Evolutionary conservation across 2,797 vertebrate genomes (phyloP).

Genomic region (Phataginus tricuspis): DNA sequence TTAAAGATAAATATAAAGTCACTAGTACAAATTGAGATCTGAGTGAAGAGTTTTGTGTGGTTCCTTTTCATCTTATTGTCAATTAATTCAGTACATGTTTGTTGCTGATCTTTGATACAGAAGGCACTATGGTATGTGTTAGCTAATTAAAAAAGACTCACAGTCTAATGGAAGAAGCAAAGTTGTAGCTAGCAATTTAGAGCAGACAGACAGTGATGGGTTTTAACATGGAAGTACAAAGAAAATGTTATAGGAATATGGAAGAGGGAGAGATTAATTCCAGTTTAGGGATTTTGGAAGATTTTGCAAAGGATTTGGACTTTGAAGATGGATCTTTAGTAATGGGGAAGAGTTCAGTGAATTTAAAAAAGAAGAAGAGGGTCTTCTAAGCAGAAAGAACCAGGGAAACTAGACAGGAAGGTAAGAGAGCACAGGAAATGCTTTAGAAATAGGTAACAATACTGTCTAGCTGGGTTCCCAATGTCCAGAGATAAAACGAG

Average conservation of each 20-base stretch:
- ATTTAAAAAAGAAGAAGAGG: not conserved
- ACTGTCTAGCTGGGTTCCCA: not conserved
- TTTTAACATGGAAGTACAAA: not conserved
- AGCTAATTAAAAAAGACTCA: not conserved
- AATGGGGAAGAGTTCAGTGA: not conserved
- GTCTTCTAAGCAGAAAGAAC: not conserved
- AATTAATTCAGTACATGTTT: not conserved
- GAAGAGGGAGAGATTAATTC: not conserved
- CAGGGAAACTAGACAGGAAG: not conserved
- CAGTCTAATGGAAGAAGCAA: not conserved
- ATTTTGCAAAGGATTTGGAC: not conserved
- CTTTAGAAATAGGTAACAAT: not conserved
- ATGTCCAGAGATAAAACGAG: not conserved
- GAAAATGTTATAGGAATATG: not conserved
- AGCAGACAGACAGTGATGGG: not conserved
- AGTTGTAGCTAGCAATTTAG: not conserved
- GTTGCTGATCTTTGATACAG: not conserved
- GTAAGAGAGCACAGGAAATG: not conserved
- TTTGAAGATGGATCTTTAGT: not conserved
- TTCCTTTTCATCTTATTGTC: conserved; percentile 3
- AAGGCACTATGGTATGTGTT: not conserved
- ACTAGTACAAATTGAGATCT: not conserved
- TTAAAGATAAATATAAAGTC: conserved; percentile 50
- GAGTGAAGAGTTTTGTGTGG: not conserved
- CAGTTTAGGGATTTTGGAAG: not conserved